These are phyloP conservation scores for Lagorchestes hirsutus DNA, from an alignment of 2,797 vertebrate species.

Conservation along the genomic window DNA sequence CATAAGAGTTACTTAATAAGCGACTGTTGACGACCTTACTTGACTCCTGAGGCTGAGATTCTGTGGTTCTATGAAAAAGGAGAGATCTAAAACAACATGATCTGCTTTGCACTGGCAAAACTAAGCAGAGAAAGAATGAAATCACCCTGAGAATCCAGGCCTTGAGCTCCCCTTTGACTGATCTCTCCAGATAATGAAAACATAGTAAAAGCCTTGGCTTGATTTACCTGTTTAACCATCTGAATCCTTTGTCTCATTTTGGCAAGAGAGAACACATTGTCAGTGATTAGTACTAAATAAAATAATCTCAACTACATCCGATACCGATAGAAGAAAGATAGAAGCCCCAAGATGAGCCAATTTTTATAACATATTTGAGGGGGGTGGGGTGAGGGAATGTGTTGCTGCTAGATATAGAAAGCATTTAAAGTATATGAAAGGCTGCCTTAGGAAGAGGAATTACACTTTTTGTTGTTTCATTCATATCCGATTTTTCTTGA, in stretches of 20 bases:
- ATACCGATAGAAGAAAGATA: background rate
- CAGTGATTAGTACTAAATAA: conserved; percentile 21
- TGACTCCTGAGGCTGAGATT: background rate
- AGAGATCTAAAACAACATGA: background rate
- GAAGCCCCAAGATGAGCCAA: conserved; percentile 24
- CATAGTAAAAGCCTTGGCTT: background rate
- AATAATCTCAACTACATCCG: background rate
- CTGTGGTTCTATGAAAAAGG: conserved; percentile 5
- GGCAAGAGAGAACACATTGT: conserved; percentile 1
- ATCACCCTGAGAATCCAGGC: background rate
- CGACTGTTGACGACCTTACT: background rate
- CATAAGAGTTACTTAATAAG: background rate
- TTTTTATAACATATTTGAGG: conserved; percentile 2
- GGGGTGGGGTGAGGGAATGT: background rate
- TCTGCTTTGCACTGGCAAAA: background rate
- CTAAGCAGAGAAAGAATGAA: background rate
- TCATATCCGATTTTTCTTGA: background rate
- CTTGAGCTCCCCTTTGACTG: conserved; percentile 11
- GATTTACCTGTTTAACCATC: conserved; percentile 9
- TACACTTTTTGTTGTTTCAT: background rate
- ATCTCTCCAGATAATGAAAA: background rate
- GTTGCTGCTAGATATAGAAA: background rate
- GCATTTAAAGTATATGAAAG: background rate
- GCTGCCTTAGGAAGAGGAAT: background rate
- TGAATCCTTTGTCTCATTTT: background rate